Base-by-base conservation (phyloP, 92 coral and sea anemone species). In the Parazoanthus darwini region DNA sequence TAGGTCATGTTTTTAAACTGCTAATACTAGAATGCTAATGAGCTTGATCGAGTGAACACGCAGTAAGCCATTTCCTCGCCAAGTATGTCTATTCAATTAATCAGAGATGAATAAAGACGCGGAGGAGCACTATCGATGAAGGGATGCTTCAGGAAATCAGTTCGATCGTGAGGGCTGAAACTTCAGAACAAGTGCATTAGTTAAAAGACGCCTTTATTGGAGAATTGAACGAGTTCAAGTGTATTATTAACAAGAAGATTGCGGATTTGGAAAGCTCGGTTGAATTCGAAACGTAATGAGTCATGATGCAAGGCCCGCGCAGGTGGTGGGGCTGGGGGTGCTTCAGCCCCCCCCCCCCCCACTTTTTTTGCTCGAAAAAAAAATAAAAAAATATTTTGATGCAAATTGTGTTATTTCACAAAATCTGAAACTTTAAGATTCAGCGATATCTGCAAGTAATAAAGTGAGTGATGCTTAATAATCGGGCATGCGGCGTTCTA, bases 121-220 rank as follows among this genome's bases (percentile, higher is more conserved):
- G 26, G 38, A 2, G 36, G 75, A 71, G 75, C 37, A 26, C 1
- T 71, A 71, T 71, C 3, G 75, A 71, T 26, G 75, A 71, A 71
- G 75, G 75, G 75, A 71, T 71, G 75, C 75, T 26, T 14, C 0
- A 71, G 39, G 75, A 71, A 71, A 71, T 71, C 36, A 71, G 75
- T 3, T 71, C 75, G 35, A 71, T 71, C 39, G 75, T 71, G 75
- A 71, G 75, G 4, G 37, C 39, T 71, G 75, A 71, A 71, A 71
- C 26, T n/a, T 71, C 39, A 71, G 75, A 71, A 71, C 1, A 26
- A 71, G 37, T 14, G 10, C 75, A 71, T 71, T 39, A 71, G 37
- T 71, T 71, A 14, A 71, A 71, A 71, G 75, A 71, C 75, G 75
- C 75, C 75, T 26, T 71, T 71, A 14, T 71, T 5, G 15, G 23